Evolutionary conservation across 2,888 invertebrate species (phyloP), one percentile per base, ranked within the genome.

Genomic region (Metellina segmentata): DNA sequence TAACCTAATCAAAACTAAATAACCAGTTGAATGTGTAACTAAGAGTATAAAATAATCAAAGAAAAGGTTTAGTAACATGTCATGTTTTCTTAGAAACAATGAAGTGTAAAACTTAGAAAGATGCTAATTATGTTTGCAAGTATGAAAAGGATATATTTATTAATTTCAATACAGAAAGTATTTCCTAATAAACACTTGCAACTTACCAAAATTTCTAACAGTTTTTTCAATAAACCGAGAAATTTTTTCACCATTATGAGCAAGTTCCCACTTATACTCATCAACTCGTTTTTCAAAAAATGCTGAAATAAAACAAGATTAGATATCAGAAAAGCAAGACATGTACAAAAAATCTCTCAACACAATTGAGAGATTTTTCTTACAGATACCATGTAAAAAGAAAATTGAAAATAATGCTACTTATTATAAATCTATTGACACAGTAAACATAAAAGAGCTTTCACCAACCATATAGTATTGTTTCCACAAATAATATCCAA

Each of bases 221-320:
- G 87, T 89, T 89, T 85, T 92, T 34, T 72, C 92, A 53, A 92
- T 89, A 20, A 81, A 34, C 0, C 77, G 79, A 48, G 89, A 85
- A 53, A 92, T 71, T 48, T 81, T 85, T 13, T 92, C 91, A 48
- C 69, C 78, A 19, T 85, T 71, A 48, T 92, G 85, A 71, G 85
- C 52, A 13, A 92, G 75, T 69, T 92, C 92, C 92, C 92, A 92
- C 52, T 92, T 92, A 48, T 92, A 92, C 77, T 92, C 92, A 85
- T 92, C 92, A 11, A 92, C 85, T 51, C 92, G 69, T 53, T 92
- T 92, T 53, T 92, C 92, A 85, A 92, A 92, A 70, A 85, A 92
- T 7, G 92, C 92, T 92, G 13, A 6, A 82, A 75, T 19, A 78
- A 77, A 9, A 48, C 0, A 61, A 75, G 13, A 70, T 34, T 34